Evolutionary conservation across 1,140 invertebrate genomes (phyloP).

Genomic region (Heliothis virescens): DNA sequence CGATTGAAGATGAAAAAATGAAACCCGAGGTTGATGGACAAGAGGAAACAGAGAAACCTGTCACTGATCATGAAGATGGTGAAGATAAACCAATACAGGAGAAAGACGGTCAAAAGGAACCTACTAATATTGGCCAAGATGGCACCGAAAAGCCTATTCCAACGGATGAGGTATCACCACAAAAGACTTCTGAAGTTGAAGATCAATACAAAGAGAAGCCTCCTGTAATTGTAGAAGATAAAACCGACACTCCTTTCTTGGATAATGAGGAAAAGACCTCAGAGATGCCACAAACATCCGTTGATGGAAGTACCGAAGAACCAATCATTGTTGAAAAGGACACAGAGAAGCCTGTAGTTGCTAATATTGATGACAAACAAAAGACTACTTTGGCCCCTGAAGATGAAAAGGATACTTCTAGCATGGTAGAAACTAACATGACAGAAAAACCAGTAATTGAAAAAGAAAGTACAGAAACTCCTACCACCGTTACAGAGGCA

Average conservation of each 20-base stretch:
- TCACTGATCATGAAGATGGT: background rate
- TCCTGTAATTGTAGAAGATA: background rate
- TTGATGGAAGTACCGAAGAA: background rate
- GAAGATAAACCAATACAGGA: background rate
- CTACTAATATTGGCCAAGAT: background rate
- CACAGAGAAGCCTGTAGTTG: background rate
- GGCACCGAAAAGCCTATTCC: background rate
- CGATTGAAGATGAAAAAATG: background rate
- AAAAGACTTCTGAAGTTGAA: background rate
- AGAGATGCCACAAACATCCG: background rate
- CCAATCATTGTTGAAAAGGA: background rate
- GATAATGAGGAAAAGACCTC: background rate
- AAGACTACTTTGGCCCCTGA: background rate
- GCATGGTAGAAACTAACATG: background rate
- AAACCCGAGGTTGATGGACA: background rate
- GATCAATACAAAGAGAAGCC: background rate
- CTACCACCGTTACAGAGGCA: background rate
- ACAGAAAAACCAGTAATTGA: background rate
- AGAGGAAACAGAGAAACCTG: conserved; percentile 16
- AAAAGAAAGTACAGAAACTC: background rate
- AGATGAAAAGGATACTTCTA: too few relatives aligned
- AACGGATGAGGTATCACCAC: background rate
- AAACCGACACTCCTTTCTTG: background rate
- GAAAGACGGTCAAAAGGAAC: background rate
- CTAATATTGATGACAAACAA: conserved; percentile 2